Base-by-base conservation (phyloP, 1,140 invertebrate genomes). In the Ostrea edulis region DNA sequence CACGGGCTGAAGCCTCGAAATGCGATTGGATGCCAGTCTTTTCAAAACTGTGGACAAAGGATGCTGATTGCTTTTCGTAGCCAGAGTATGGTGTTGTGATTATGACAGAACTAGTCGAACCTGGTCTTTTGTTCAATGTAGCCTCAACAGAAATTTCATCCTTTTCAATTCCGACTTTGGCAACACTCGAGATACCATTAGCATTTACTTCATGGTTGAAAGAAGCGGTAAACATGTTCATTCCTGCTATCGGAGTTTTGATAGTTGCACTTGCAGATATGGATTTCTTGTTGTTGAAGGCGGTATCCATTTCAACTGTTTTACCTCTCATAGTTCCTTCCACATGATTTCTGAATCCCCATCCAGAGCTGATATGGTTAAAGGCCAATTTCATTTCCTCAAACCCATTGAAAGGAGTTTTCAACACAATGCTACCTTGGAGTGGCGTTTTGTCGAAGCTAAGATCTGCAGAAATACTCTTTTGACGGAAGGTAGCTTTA, bases 161-260 rank as follows among this genome's bases (percentile, higher is more conserved):
- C 22, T 35, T 81, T 29, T 81, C 25, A 35, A 35, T 11, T 81
- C 22, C 44, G n/a, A 12, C 71, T 35, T 29, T 35, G 14, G 71
- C 44, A 3, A 29, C 71, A 25, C 20, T 81, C 22, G 25, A 51
- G 22, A 81, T 29, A 62, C 55, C 55, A 62, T n/a, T 62, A n/a
- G 20, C 25, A 0, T 51, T 81, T 52, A 65, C 53, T 29, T 85
- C 82, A 85, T 84, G 82, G 14, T 68, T 82, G 53, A 90, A 84
- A 22, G 77, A 81, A 17, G 86, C 58, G 3, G 55, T n/a, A n/a
- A 84, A 22, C 53, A 83, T 53, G 14, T 86, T 82, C 20, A 68
- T 84, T 83, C 88, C 88, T n/a, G 17, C 3, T 54, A 88, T 44
- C 71, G 88, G 88, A 8, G 88, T 88, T 35, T 88, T 86, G 17